Evolutionary conservation across 2,888 invertebrate genomes (phyloP), one percentile per base, ranked within the genome.

Genomic region (Cantharis rufa): DNA sequence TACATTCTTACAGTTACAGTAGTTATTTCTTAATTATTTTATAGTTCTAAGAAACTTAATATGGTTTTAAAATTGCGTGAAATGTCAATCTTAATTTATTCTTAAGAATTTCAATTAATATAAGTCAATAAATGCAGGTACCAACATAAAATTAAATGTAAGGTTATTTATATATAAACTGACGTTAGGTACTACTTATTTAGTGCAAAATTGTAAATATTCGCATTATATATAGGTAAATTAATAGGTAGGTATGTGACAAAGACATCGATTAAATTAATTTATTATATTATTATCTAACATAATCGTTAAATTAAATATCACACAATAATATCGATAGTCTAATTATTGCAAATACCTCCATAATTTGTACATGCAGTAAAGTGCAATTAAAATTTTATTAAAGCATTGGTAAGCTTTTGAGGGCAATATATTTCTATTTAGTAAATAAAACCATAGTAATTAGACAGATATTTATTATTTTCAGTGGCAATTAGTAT

Each of bases 1-100:
- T 27, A 64, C 71, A 66, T 72, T 76, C 74, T 71, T 69, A 70
- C 69, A 32, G 63, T 71, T 68, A 62, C 24, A 24, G 69, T 15
- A 69, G 73, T 73, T 70, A 74, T 74, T 74, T 74, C 74, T 74
- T 64, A 74, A 74, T 74, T 70, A 74, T 70, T 74, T 74, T 77
- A 77, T 77, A 27, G 74, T 77, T 77, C 77, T 27, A n/a, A 24
- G 74, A 66, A 66, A 66, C 64, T 66, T 10, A n/a, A 66, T 24
- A 66, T 24, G 21, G 64, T 21, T 24, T 66, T 66, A 21, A 48
- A 48, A 48, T 48, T 48, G 48, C 48, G 48, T 48, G 48, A 48
- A 66, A 21, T 66, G 64, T 21, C 16, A 13, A 66, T 66, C 24
- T 66, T 66, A 66, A 66, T 66, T 66, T 66, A 66, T 66, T 66